A percentile compares a stretch with the other conserved stretches of the same genome.
These are phyloP conservation scores for Menidia beryllina DNA, from an alignment of 2,113 vertebrate species.

Conservation along the genomic window DNA sequence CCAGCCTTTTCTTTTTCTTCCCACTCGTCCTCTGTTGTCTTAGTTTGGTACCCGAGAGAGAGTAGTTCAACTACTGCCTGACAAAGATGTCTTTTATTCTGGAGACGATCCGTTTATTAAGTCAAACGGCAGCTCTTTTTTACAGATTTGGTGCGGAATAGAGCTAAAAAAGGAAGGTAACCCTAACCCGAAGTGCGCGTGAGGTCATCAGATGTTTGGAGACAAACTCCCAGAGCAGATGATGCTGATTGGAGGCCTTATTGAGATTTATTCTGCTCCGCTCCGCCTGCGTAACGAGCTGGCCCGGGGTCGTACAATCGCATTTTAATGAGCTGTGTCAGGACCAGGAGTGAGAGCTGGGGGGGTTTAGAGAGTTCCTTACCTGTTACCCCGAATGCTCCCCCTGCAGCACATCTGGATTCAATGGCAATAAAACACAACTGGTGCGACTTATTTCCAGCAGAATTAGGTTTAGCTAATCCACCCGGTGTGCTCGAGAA, in stretches of 20 bases:
- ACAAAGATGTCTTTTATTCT: too few species aligned
- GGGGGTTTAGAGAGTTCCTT: slow-evolving; percentile 64
- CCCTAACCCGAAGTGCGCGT: neutral
- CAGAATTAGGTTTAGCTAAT: slow-evolving; percentile 35
- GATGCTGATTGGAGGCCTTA: slow-evolving; percentile 47
- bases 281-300: slow-evolving; percentile 69
- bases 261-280: slow-evolving; percentile 53
- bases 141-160: too few species aligned
- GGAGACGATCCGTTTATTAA: too few species aligned
- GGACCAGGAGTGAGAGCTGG: slow-evolving; percentile 50
- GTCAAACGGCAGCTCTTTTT: too few species aligned
- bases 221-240: slow-evolving; percentile 35
- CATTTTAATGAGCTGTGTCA: slow-evolving; percentile 76
- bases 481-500: slow-evolving; percentile 16
- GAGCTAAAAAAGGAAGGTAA: too few species aligned
- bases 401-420: slow-evolving; percentile 73
- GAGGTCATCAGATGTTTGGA: slow-evolving; percentile 24
- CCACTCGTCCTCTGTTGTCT: too few species aligned
- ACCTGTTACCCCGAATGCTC: slow-evolving; percentile 75
- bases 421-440: slow-evolving; percentile 71
- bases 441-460: slow-evolving; percentile 55
- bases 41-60: too few species aligned
- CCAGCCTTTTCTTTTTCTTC: too few species aligned
- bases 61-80: too few species aligned
- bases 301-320: slow-evolving; percentile 66